Base-by-base conservation (phyloP, 2,888 invertebrate species). In the Bombyx huttoni region DNA sequence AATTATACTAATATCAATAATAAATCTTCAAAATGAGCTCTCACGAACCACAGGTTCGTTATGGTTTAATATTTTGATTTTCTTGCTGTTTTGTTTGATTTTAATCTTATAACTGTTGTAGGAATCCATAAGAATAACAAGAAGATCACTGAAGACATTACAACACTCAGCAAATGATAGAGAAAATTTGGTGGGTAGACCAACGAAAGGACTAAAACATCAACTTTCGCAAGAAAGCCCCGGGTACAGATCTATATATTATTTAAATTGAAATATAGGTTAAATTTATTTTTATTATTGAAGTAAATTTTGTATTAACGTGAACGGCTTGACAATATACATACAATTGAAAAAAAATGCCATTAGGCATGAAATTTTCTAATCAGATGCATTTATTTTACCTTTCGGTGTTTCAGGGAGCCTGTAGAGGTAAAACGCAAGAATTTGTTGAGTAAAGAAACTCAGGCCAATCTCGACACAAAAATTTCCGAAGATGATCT, bases 161-260 rank as follows among this genome's bases (percentile, higher is more conserved):
- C 95, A 95, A 75, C 91, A 90, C 55, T 89, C 91, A 49, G 92
- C 94, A 45, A 90, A 88, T 49, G 93, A 94, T 67, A 93, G 93
- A 71, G 94, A 95, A 83, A 95, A 95, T 78, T 85, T 94, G 60
- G 92, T 91, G 63, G 94, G 94, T 63, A 91, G 94, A 65, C 80
- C 88, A 49, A 69, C 81, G 55, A 82, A 87, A 74, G 77, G 64
- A 72, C 70, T 84, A 49, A 91, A 91, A 63, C 85, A 87, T 67
- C 84, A 82, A 62, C 74, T 91, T 46, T 73, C 60, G 49, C 89
- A 89, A 70, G 89, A 91, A 58, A 73, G 89, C 45, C 77, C 85
- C 57, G 78, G 81, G 86, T 90, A 78, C 81, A 7, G 9, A 8
- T 35, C 35, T 35, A n/a, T n/a, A n/a, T n/a, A n/a, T n/a, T 24